Evolutionary conservation across 2,113 vertebrate species (phyloP), one percentile per base, ranked within the genome.

Genomic region (Saguinus imperator): DNA sequence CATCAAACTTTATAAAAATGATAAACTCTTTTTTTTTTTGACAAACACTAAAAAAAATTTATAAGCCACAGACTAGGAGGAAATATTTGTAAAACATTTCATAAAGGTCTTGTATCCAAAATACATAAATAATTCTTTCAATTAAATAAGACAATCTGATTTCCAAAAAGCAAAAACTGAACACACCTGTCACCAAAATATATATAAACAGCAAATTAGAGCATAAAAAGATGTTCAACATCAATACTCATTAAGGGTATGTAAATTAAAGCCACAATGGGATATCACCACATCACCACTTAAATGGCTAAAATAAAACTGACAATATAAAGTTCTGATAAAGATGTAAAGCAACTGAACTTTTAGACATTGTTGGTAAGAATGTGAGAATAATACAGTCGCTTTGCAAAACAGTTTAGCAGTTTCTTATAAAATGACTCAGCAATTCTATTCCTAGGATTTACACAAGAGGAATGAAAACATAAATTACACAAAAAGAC

Each of bases 401-500:
- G 45, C 6, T 86, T 85, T 11, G 8, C 87, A 95, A 96, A 82
- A 79, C 0, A 68, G 35, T 29, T 82, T 20, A 83, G 43, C 35
- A 50, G 85, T 48, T n/a, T 73, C 75, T 95, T 84, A 73, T 50
- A 25, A 92, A 94, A 93, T 79, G 55, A 72, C 58, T 82, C 48
- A 61, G 76, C 5, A 92, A 64, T 92, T 94, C 32, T 29, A 87
- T 89, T 87, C 48, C 27, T 68, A 86, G 37, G 5, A 91, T 58
- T 70, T 72, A 72, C 35, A 14, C 70, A n/a, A 45, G 70, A 97
- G 55, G 92, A 96, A 89, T 52, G 50, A 87, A 92, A 96, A 76
- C 35, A 91, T 64, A 87, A 94, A 80, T 68, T 92, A 80, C 27
- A 70, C 27, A 68, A 75, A 87, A 93, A 84, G n/a, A 48, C 32